Percentiles rank a stretch among this genome's conserved stretches.
phyloP scores from a whole-genome alignment of 2,888 invertebrate species.

The Dichetophora obliterata region DNA sequence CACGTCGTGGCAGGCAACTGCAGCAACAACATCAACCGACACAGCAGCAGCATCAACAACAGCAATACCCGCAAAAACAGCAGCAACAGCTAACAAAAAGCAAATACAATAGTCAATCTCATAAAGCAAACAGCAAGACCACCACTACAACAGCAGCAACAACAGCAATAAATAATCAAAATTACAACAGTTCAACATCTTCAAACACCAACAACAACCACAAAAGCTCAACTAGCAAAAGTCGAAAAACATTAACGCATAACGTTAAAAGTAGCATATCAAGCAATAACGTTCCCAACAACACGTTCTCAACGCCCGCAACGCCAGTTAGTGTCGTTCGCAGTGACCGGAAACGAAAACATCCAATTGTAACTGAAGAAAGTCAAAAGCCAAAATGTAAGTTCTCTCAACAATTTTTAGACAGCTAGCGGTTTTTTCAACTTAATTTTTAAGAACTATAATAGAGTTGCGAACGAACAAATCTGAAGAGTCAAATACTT shows the following conservation, averaged over 20 bases:
- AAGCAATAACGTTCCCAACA: slow-evolving; percentile 47
- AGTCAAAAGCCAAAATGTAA: slow-evolving; percentile 21
- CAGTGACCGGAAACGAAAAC: slow-evolving; percentile 58
- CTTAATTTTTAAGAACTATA: too few species aligned
- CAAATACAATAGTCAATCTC: slow-evolving; percentile 47
- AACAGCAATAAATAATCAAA: neutral
- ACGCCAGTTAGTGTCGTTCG: slow-evolving; percentile 37
- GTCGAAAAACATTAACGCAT: slow-evolving; percentile 43
- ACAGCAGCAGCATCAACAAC: slow-evolving; percentile 42
- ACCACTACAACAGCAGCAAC: slow-evolving; percentile 20
- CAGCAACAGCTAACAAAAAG: slow-evolving; percentile 43
- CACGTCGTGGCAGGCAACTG: slow-evolving; percentile 44
- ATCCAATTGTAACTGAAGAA: slow-evolving; percentile 41
- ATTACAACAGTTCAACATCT: slow-evolving; percentile 24
- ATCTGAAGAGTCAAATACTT: too few species aligned
- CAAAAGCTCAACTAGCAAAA: slow-evolving; percentile 20
- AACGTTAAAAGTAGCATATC: slow-evolving; percentile 46
- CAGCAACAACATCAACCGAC: slow-evolving; percentile 29
- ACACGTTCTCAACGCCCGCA: slow-evolving; percentile 46
- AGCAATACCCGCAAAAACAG: slow-evolving; percentile 46
- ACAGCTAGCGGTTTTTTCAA: too few species aligned
- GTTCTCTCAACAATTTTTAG: neutral
- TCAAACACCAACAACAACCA: slow-evolving; percentile 29
- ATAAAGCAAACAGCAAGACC: slow-evolving; percentile 40
- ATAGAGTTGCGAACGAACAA: too few species aligned